Evolutionary conservation across 2,797 vertebrate genomes (phyloP).

Genomic region (Poeciliopsis presidionis): DNA sequence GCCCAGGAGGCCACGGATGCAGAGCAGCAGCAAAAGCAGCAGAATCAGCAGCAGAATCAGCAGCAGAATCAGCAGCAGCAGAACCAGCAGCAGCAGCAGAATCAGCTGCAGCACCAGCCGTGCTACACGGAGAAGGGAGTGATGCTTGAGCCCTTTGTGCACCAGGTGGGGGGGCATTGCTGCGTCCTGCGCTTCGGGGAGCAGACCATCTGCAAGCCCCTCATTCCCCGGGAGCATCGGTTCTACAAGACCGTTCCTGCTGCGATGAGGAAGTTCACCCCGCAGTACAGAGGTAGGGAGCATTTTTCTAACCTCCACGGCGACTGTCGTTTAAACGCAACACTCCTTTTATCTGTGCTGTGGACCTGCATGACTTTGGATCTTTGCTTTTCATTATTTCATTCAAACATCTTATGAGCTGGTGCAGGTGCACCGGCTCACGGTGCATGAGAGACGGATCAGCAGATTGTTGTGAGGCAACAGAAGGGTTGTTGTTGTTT

Average conservation of each 20-base stretch:
- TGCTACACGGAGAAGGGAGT: slow-evolving; percentile 86
- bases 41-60: slow-evolving; percentile 79
- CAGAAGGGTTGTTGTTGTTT: slow-evolving; percentile 19
- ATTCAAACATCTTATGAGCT: not conserved
- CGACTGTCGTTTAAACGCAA: not conserved
- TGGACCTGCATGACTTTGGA: not conserved
- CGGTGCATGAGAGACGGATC: not conserved
- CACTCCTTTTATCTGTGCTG: not conserved
- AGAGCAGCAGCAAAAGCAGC: slow-evolving; percentile 79
- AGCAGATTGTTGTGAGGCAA: slow-evolving; percentile 4
- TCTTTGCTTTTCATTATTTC: not conserved
- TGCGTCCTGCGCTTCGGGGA: slow-evolving; percentile 97
- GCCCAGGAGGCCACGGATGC: slow-evolving; percentile 87
- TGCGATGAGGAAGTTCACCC: slow-evolving; percentile 95
- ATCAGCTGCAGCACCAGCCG: slow-evolving; percentile 74
- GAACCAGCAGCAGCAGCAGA: slow-evolving; percentile 43
- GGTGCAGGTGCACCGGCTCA: not conserved
- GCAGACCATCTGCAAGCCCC: slow-evolving; percentile 97
- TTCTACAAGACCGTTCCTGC: slow-evolving; percentile 96
- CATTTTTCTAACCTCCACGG: slow-evolving; percentile 1
- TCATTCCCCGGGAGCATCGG: slow-evolving; percentile 94
- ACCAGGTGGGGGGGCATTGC: slow-evolving; percentile 97
- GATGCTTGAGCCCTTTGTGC: slow-evolving; percentile 95
- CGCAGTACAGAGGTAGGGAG: slow-evolving; percentile 95
- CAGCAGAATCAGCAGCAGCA: slow-evolving; percentile 63